A percentile compares a stretch with the other conserved stretches of the same genome.
Evolutionary conservation across 2,113 vertebrate species (phyloP).

Genomic region (Triplophysa rosa): DNA sequence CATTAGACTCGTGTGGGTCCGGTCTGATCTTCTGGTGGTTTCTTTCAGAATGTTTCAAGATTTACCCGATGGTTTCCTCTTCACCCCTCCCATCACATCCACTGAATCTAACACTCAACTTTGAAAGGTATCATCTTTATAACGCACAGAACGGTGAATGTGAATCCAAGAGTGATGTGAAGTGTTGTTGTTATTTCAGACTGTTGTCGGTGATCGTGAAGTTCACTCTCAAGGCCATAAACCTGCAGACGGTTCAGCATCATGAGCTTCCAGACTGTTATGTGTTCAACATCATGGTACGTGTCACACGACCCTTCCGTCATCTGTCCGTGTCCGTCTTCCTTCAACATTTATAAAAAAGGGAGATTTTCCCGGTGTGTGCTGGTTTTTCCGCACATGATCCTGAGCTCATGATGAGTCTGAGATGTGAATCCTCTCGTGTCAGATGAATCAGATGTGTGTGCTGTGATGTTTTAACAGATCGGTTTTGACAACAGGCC

Average conservation of each 20-base stretch:
- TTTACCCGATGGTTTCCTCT: conserved; percentile 69
- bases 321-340: background rate
- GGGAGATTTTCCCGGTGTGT: background rate
- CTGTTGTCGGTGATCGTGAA: conserved; percentile 80
- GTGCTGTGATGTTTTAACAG: conserved; percentile 71
- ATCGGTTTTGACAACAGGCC: conserved; percentile 88
- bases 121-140: conserved; percentile 79
- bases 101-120: conserved; percentile 83
- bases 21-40: background rate
- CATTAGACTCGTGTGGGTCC: too few relatives aligned
- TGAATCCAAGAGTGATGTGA: too few relatives aligned
- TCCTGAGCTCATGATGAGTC: background rate
- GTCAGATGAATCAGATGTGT: background rate
- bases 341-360: conserved; percentile 4
- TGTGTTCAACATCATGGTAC: conserved; percentile 84
- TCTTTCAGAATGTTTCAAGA: conserved; percentile 80
- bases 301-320: conserved; percentile 52
- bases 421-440: background rate
- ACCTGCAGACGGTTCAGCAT: conserved; percentile 89
- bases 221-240: conserved; percentile 92
- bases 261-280: conserved; percentile 95
- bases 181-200: conserved; percentile 64
- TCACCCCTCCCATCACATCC: conserved; percentile 54
- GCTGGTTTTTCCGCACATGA: conserved; percentile 2
- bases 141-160: background rate